Base-by-base conservation (phyloP, 2,113 vertebrate genomes). In the Perca flavescens region DNA sequence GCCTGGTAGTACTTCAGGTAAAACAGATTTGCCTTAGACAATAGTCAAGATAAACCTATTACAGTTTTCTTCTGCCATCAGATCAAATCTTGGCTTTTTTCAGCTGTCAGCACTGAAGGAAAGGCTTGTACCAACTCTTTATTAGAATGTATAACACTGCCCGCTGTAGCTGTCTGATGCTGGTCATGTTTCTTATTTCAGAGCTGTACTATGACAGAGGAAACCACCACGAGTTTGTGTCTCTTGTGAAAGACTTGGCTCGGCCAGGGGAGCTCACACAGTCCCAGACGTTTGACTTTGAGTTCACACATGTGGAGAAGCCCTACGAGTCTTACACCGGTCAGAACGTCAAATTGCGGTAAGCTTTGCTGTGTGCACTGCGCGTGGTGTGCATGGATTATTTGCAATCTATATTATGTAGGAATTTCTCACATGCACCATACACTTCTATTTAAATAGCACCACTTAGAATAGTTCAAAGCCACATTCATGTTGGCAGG, bases 201-300 rank as follows among this genome's bases (percentile, higher is more conserved):
- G 98, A 99, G 71, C 95, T 99, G 73, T 99, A 99, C 93, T 99
- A 99, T 6, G 98, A 99, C 92, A 95, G 97, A 66, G 97, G 97
- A 49, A 99, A 99, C 94, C 97, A 98, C 92, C 97, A 99, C 0
- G 98, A 99, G 88, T 99, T 99, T 6, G 98, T 99, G 83, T 99
- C 97, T 6, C 91, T 99, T 65, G 98, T 99, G 81, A 99, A 99
- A 90, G 98, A 99, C 89, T 88, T 99, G 93, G 98, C 97, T 3
- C 94, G 97, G 31, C 97, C 98, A 0, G 98, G 98, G 6, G 97
- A 99, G 34, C 96, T 99, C 80, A 96, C 97, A 6, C 97, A 97
- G 1, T 98, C 97, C 0, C 97, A 98, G 93, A 97, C 96, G 0
- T 99, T 99, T 66, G 97, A 99, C 94, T 99, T 99, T 0, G 98